Evolutionary conservation across 2,797 vertebrate genomes (phyloP), one percentile per base, ranked within the genome.

Genomic region (Zalophus californianus): DNA sequence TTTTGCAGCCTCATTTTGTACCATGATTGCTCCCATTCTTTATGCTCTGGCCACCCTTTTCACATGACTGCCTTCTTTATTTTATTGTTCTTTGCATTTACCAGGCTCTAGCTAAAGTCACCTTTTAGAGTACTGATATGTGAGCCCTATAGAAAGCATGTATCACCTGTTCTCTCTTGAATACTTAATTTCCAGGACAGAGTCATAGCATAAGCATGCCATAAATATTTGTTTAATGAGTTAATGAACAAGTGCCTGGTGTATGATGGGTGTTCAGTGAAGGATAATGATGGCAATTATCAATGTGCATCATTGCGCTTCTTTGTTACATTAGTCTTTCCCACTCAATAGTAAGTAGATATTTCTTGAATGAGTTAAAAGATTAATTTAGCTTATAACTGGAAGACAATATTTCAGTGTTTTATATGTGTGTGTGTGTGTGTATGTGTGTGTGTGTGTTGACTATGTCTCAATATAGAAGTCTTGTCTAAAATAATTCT

Each of bases 321-420:
- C 16, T 90, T 94, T 64, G 35, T 58, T 78, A 86, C 5, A 58
- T 83, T 44, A 86, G 27, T 83, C 13, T 96, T 15, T 91, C 16
- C 50, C 23, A 83, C 10, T 41, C 32, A 79, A 50, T 35, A 72
- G 35, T 80, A 60, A 91, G 54, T 54, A 64, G 20, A 52, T 79
- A n/a, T 56, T 95, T 52, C 6, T 79, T 86, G 5, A 94, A 68
- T 94, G 35, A 93, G 9, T 35, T 78, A 70, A 52, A 60, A 58
- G 75, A 90, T 52, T 58, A 89, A 91, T 78, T 90, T 96, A 44
- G 7, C 29, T 58, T 92, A 48, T 82, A 58, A 44, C 54, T 70
- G 2, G 25, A 88, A 91, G 21, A 54, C 1, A 83, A 4, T 72
- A 10, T 68, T 82, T 96, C 4, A 86, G 20, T 96, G 38, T n/a